phyloP scores from a whole-genome alignment of 2,888 invertebrate genomes.

The Suillia variegata region DNA sequence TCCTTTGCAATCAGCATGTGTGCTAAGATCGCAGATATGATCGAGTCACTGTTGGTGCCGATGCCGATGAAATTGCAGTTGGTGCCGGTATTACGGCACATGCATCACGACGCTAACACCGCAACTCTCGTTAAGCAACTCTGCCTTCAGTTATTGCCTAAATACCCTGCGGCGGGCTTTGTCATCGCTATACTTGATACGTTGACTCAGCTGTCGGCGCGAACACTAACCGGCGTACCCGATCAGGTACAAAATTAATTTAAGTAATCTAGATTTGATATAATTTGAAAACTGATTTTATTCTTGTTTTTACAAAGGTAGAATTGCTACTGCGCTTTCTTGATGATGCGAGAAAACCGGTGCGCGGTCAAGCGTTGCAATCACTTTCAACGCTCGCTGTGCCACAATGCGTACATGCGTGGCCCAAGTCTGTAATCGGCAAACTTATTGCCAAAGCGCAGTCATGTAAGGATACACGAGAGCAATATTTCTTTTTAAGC shows the following conservation, averaged over 20 bases:
- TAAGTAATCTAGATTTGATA: too few species aligned
- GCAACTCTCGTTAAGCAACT: conserved; percentile 73
- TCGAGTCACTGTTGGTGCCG: conserved; percentile 89
- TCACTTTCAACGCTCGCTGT: conserved; percentile 73
- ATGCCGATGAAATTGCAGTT: conserved; percentile 89
- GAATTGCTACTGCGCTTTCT: conserved; percentile 71
- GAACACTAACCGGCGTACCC: conserved; percentile 88
- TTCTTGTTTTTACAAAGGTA: too few species aligned
- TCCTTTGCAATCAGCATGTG: conserved; percentile 96
- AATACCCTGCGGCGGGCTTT: conserved; percentile 81
- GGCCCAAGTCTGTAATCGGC: conserved; percentile 68
- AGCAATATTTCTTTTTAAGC: conserved; percentile 57
- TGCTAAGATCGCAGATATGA: conserved; percentile 94
- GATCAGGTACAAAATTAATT: too few species aligned
- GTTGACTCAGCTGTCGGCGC: conserved; percentile 84
- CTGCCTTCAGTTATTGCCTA: conserved; percentile 74
- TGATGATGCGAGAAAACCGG: conserved; percentile 72
- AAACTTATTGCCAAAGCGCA: conserved; percentile 54
- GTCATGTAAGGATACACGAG: conserved; percentile 52
- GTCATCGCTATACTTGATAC: conserved; percentile 83
- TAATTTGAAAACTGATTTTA: too few species aligned
- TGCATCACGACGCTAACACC: conserved; percentile 80
- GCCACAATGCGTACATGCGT: conserved; percentile 75
- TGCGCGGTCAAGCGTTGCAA: conserved; percentile 71
- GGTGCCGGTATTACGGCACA: conserved; percentile 88